Base-by-base conservation (phyloP, 2,888 invertebrate genomes). In the Caenorhabditis sinica region DNA sequence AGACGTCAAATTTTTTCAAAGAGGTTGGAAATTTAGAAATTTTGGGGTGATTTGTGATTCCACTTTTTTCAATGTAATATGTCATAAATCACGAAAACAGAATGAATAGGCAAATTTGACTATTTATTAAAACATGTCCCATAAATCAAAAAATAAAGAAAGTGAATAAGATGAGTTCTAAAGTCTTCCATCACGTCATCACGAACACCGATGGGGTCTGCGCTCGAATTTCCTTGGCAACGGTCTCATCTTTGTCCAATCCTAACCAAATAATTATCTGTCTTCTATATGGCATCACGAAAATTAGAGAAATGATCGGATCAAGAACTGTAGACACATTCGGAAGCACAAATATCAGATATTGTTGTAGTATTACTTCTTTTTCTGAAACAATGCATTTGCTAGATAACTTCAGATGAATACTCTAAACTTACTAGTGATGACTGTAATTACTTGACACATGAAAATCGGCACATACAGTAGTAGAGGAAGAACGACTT, bases 271-370 rank as follows among this genome's bases (percentile, higher is more conserved):
- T 45, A 2, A n/a, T 60, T 20, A 72, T 30, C 9, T 20, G 43
- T 33, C 60, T 72, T 20, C 72, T 25, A 49, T 60, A 72, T 4
- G 72, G 72, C 13, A 45, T 60, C 30, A 72, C 60, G 9, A 60
- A 72, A n/a, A 60, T 60, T 1, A 72, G 11, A 23, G 72, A n/a
- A 8, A 72, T 72, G 1, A 58, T 17, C 2, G 72, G 72, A 49
- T 72, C 72, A 4, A 60, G 5, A 8, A 71, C 56, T 25, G 43
- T 56, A 6, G 71, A 40, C 5, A 71, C 2, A 23, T n/a, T 25
- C 0, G 71, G 71, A 9, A 58, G 17, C 0, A 58, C 53, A 17
- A 71, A 71, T 2, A 71, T 71, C 4, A 58, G 25, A 17, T 56
- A 71, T 43, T 71, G 71, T 36, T 71, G 56, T n/a, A 71, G 23